Evolutionary conservation across 2,113 vertebrate species (phyloP), one percentile per base, ranked within the genome.

Genomic region (Callopanchax toddi): DNA sequence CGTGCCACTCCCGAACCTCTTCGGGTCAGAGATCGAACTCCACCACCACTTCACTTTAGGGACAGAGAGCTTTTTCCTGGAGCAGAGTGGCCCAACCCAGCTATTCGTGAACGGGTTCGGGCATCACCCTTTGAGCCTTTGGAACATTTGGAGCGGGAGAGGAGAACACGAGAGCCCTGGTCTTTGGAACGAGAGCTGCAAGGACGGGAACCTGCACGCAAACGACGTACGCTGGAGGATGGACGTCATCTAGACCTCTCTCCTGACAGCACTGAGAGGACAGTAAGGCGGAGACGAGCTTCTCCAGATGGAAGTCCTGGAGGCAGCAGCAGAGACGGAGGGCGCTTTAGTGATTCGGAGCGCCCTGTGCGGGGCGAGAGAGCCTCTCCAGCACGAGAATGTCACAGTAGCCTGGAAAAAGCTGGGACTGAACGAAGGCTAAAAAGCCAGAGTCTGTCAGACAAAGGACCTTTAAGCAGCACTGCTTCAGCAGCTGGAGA

Each of bases 261-360:
- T 8, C 97, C 97, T 0, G 96, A 98, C 85, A 97, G 84, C 84
- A 90, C 94, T 0, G 97, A 99, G 20, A 93, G 97, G 63, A 93
- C 94, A 32, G 91, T 93, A 9, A 90, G 97, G 1, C 95, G 97
- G 4, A 94, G 96, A 11, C 94, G 95, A 54, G 91, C 88, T 0
- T 96, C 97, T 51, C 93, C 94, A 0, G 97, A 98, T 70, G 95
- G 93, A 57, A 98, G 96, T 74, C 97, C 96, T 0, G 96, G 97
- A 20, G 92, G 94, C n/a, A 94, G 93, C 25, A 95, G 92, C 45
- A 89, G 96, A 77, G 95, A 96, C 5, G 96, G 91, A 0, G 93
- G 96, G 4, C 96, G 97, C 55, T 91, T 95, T 71, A 95, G 94
- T 2, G 96, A 98, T 84, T 91, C 94, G 0, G 97, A 98, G 71